These are phyloP conservation scores for Buteo buteo DNA, from an alignment of 2,113 vertebrate species.

Conservation along the genomic window DNA sequence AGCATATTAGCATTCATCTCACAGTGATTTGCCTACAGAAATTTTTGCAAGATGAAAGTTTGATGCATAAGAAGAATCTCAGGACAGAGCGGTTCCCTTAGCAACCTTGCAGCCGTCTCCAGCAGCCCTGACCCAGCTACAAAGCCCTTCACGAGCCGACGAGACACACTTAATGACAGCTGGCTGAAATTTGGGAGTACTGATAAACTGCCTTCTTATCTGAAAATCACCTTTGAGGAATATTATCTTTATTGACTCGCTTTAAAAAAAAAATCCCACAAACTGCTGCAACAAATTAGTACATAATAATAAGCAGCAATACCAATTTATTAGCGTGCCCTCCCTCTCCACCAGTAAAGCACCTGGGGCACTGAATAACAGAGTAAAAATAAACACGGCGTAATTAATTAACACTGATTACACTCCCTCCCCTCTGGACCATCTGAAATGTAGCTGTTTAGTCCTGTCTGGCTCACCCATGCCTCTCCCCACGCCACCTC, in stretches of 20 bases:
- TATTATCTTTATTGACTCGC: constrained; percentile 77
- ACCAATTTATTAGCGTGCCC: constrained; percentile 50
- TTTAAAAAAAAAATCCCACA: constrained; percentile 38
- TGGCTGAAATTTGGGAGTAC: constrained; percentile 70
- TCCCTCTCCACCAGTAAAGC: constrained; percentile 51
- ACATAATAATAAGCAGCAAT: constrained; percentile 53
- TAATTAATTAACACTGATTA: constrained; percentile 55
- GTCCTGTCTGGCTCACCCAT: not conserved
- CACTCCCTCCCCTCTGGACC: not conserved
- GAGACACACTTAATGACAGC: constrained; percentile 74
- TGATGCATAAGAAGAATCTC: constrained; percentile 73
- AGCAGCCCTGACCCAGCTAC: constrained; percentile 75
- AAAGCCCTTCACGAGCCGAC: constrained; percentile 71
- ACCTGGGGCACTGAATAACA: constrained; percentile 47
- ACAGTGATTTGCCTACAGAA: constrained; percentile 76
- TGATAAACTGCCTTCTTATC: constrained; percentile 78
- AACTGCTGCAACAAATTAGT: constrained; percentile 59
- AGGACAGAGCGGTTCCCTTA: constrained; percentile 80
- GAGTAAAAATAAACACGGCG: constrained; percentile 47
- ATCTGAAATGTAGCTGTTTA: not conserved
- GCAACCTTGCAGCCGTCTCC: constrained; percentile 76
- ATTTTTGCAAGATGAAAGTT: constrained; percentile 80
- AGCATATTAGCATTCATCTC: constrained; percentile 74
- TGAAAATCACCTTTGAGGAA: constrained; percentile 75
- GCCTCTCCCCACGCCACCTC: not conserved